Conservation (phyloP, 2,113 vertebrate species). For the Coryphaenoides rupestris region DNA sequence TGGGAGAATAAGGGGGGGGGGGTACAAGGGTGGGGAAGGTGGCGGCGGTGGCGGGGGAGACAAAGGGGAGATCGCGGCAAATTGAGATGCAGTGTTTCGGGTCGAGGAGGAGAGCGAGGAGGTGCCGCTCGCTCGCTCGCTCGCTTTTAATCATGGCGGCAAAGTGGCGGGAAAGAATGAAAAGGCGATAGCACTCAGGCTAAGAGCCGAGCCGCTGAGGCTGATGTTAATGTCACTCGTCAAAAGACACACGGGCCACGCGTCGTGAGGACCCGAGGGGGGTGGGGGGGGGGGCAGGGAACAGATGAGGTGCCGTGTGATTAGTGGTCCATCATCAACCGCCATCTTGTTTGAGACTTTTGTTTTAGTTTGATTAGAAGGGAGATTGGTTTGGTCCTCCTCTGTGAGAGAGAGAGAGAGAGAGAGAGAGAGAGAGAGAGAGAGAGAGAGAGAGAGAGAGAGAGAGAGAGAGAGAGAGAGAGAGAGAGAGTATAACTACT, state of each 20-base stretch:
- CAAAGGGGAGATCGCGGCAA: constrained; percentile 25
- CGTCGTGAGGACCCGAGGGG: constrained; percentile 14
- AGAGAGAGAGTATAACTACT: too few species aligned
- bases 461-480: too few species aligned
- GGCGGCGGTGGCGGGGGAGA: not conserved
- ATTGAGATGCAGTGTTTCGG: constrained; percentile 24
- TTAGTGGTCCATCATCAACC: constrained; percentile 25
- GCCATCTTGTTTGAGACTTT: not conserved
- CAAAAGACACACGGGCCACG: constrained; percentile 46
- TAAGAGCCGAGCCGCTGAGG: constrained; percentile 31
- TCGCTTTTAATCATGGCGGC: constrained; percentile 48
- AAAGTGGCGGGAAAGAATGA: constrained; percentile 43
- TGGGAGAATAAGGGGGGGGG: too few species aligned
- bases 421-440: too few species aligned
- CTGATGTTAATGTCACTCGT: constrained; percentile 50
- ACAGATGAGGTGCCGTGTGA: constrained; percentile 39
- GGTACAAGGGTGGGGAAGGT: too few species aligned
- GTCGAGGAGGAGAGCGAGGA: constrained; percentile 12
- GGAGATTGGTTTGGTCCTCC: not conserved
- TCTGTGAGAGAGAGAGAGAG: not conserved
- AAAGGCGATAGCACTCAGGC: constrained; percentile 39
- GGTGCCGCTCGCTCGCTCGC: constrained; percentile 26
- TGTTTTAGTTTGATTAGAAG: not conserved
- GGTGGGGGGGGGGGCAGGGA: constrained; percentile 25
- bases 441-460: too few species aligned